Percentiles rank a stretch among this genome's conserved stretches.
phyloP scores from a whole-genome alignment of 2,797 vertebrate genomes.

The Chloroceryle amazona region DNA sequence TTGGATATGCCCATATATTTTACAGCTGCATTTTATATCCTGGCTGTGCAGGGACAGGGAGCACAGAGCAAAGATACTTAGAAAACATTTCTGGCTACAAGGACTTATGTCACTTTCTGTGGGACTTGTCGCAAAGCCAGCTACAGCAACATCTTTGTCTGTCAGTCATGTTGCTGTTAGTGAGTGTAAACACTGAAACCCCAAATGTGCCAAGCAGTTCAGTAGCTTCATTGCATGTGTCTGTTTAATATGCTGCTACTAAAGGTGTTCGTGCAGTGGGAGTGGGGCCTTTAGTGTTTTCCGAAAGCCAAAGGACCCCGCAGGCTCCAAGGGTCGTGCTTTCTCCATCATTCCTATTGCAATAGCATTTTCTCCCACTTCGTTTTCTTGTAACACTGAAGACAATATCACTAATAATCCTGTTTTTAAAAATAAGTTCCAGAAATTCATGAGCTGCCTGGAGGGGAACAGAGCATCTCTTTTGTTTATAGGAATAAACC shows the following conservation, averaged over 20 bases:
- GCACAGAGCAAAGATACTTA: neutral
- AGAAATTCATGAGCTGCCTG: neutral
- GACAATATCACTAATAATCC: neutral
- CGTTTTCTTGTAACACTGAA: neutral
- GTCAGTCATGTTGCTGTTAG: neutral
- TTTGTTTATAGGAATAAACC: neutral
- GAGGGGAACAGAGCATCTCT: neutral
- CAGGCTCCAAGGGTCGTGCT: neutral
- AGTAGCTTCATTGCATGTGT: neutral
- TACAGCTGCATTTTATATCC: neutral
- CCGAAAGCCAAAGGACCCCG: neutral
- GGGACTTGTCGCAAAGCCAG: neutral
- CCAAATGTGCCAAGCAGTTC: neutral
- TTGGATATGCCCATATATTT: neutral
- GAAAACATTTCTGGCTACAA: neutral
- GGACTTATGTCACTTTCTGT: neutral
- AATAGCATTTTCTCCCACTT: neutral
- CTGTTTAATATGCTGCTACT: neutral
- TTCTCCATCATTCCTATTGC: neutral
- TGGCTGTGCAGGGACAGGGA: neutral
- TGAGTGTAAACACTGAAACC: neutral
- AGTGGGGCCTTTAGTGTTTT: neutral
- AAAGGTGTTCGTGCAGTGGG: neutral
- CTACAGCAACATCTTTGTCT: constrained; percentile 11
- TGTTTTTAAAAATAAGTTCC: neutral